Conservation (phyloP, 35 echinoderm and acorn worm species). For the Amphiura filiformis region DNA sequence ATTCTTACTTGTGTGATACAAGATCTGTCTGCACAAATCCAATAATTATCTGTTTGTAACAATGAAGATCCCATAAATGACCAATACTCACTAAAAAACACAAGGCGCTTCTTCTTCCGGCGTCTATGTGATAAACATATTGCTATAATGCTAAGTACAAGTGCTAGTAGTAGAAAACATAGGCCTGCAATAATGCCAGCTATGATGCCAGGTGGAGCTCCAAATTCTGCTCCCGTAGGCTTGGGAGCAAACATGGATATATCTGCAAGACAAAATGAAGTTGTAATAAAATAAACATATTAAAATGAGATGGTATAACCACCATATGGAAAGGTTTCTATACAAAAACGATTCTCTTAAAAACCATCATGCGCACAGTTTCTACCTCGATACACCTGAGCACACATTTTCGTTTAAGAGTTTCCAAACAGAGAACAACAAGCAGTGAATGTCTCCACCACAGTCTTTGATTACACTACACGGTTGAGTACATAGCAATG, state of each 20-base stretch:
- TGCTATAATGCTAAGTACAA: constrained; percentile 53
- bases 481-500: no score
- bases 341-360: no score
- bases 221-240: background rate
- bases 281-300: background rate
- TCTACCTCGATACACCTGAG: no score
- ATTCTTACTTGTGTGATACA: no score
- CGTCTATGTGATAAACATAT: constrained; percentile 45
- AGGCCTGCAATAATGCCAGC: constrained; percentile 67
- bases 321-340: no score
- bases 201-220: constrained; percentile 44
- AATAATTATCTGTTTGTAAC: no score
- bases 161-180: constrained; percentile 64
- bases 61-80: background rate
- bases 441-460: no score
- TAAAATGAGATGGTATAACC: background rate
- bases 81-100: constrained; percentile 67
- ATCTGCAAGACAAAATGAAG: background rate
- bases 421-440: no score
- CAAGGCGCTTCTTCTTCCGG: constrained; percentile 51
- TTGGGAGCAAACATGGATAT: background rate
- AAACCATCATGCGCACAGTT: no score
- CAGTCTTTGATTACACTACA: no score
- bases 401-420: no score
- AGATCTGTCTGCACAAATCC: no score